Percentiles rank a stretch among this genome's conserved stretches.
phyloP scores from a whole-genome alignment of 2,888 invertebrate genomes.

The Drosophila anceps region DNA sequence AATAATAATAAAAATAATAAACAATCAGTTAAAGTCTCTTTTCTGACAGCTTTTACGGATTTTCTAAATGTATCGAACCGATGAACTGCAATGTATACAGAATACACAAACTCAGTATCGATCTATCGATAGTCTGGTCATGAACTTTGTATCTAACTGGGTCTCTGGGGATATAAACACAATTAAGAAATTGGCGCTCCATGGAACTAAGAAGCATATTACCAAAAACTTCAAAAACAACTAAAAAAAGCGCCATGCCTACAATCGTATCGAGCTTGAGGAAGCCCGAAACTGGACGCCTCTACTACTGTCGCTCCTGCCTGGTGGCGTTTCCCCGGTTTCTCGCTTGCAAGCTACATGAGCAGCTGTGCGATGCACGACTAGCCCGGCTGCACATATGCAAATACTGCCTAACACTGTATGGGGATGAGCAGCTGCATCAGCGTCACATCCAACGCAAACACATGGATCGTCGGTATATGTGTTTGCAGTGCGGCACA shows the following conservation, averaged over 20 bases:
- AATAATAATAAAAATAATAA: neutral
- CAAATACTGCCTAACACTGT: slow-evolving; percentile 63
- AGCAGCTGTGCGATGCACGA: slow-evolving; percentile 48
- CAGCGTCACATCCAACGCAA: slow-evolving; percentile 59
- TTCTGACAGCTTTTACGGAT: neutral
- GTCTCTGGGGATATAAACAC: neutral
- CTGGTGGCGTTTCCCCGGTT: slow-evolving; percentile 50
- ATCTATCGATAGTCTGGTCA: slow-evolving; percentile 18
- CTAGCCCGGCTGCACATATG: slow-evolving; percentile 53
- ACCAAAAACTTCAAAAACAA: slow-evolving; percentile 17
- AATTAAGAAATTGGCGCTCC: neutral
- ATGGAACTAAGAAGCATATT: slow-evolving; percentile 37
- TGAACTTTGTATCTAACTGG: neutral
- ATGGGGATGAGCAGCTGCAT: slow-evolving; percentile 54
- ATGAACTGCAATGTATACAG: too few relatives aligned
- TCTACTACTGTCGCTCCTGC: slow-evolving; percentile 55
- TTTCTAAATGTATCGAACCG: neutral
- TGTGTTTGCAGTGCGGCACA: slow-evolving; percentile 64
- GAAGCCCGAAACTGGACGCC: slow-evolving; percentile 20
- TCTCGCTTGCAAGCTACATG: slow-evolving; percentile 53
- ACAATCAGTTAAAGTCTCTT: too few relatives aligned
- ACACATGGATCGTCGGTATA: slow-evolving; percentile 47
- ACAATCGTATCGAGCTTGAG: neutral
- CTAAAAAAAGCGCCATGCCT: neutral
- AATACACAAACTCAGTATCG: neutral